Base-by-base conservation (phyloP, 2,888 invertebrate species). In the Lapara coniferarum region DNA sequence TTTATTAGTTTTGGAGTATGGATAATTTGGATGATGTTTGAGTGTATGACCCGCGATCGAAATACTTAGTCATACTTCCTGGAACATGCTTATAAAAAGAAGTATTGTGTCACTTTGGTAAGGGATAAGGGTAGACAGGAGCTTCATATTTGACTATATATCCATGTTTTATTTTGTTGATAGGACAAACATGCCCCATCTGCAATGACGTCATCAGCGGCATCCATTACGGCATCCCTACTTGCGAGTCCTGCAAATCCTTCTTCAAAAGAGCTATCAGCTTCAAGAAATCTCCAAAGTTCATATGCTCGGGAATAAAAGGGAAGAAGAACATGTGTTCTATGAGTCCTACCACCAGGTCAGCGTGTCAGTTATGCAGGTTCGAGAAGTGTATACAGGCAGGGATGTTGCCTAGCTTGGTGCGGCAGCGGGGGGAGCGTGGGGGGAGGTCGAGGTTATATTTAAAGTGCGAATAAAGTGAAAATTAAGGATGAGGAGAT, bases 181-280 rank as follows among this genome's bases (percentile, higher is more conserved):
- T 49, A 69, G 66, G 16, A 19, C 49, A 49, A n/a, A 55, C 10
- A 3, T 52, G 88, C 67, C 87, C 84, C 0, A 72, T 88, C 0
- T 88, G 88, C 63, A 72, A 77, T 0, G 88, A 88, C 71, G 10
- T 46, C 0, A 71, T 77, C 1, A 83, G 74, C 70, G 88, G 88
- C 0, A 69, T 81, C 3, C 87, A 88, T 70, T 88, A 88, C 71
- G 88, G 88, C 0, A 70, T 82, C 10, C 66, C 68, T 56, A 83
- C 85, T 0, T 88, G 88, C 52, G 88, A 87, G 37, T 86, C 88
- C 2, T 88, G 88, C 78, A 87, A 85, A 66, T 78, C 80, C 0
- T 88, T 88, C 75, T 88, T 88, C 77, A 85, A 84, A 70, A 73
- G 88, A 55, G 70, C 81, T 14, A 73, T 85, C n/a, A 66, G 69